A percentile compares a stretch with the other conserved stretches of the same genome.
phyloP scores from a whole-genome alignment of 1,140 invertebrate genomes.

The Sycophila sp. region DNA sequence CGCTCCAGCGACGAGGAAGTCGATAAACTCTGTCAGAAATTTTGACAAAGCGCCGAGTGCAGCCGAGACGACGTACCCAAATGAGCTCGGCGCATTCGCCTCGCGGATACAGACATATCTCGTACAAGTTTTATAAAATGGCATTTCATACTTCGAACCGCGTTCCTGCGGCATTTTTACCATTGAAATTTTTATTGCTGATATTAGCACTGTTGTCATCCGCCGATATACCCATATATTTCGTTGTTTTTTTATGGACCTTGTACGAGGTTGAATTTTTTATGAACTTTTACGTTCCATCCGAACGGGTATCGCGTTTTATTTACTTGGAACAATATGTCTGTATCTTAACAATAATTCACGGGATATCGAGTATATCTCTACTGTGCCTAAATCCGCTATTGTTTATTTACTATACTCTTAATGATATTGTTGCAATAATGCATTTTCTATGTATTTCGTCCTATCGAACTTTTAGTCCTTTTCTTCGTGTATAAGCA shows the following conservation, averaged over 20 bases:
- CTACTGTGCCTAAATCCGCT: conserved; percentile 9
- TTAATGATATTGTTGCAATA: conserved; percentile 9
- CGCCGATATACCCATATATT: neutral
- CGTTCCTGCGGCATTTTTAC: too few relatives aligned
- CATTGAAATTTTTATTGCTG: neutral
- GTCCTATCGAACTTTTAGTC: conserved; percentile 1
- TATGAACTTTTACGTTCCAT: neutral
- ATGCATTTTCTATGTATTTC: conserved; percentile 10
- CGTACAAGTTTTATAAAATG: neutral
- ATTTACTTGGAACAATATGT: conserved; percentile 4
- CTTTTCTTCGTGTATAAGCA: neutral
- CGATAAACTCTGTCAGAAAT: conserved; percentile 58
- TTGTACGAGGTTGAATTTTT: neutral
- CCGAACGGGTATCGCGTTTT: too few relatives aligned
- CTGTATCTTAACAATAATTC: conserved; percentile 14
- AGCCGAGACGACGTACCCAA: neutral
- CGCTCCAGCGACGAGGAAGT: conserved; percentile 60
- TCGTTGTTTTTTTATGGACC: neutral
- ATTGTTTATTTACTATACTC: neutral
- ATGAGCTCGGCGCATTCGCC: neutral
- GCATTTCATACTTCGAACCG: too few relatives aligned
- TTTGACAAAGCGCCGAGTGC: conserved; percentile 27
- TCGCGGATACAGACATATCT: conserved; percentile 8
- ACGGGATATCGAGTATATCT: conserved; percentile 4
- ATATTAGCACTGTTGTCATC: neutral